These are phyloP conservation scores for Dasyurus viverrinus DNA, from an alignment of 2,113 vertebrate species.

Conservation along the genomic window DNA sequence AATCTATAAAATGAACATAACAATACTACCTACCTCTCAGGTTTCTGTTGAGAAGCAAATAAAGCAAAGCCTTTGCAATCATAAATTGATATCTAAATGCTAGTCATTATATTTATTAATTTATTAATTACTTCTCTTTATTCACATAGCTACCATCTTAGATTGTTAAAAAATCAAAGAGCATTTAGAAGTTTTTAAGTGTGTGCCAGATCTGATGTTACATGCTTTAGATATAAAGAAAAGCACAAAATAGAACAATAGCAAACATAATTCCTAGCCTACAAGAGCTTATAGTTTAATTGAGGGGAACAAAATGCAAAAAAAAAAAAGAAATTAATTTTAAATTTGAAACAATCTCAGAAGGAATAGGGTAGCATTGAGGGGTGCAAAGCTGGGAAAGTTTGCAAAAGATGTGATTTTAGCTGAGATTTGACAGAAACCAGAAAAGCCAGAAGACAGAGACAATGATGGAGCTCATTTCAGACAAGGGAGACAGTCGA, in stretches of 20 bases:
- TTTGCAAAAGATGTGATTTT: background rate
- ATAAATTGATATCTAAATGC: background rate
- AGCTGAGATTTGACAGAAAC: background rate
- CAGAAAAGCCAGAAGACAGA: background rate
- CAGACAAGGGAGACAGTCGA: background rate
- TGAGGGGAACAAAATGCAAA: background rate
- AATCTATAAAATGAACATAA: background rate
- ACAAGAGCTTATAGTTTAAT: background rate
- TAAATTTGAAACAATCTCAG: background rate
- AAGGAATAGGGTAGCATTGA: background rate
- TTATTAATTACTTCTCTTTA: background rate
- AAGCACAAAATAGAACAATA: too few species aligned
- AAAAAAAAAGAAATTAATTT: background rate
- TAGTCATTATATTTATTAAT: background rate
- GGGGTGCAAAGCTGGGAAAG: background rate
- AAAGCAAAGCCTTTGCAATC: background rate
- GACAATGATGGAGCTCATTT: background rate
- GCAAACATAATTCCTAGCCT: background rate
- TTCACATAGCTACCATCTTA: background rate
- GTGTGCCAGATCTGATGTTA: background rate
- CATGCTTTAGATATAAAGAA: background rate
- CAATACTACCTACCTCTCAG: background rate
- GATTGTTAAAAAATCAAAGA: background rate
- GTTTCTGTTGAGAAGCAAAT: background rate
- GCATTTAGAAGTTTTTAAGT: background rate